Base-by-base conservation (phyloP, 2,797 vertebrate genomes). In the Lagorchestes hirsutus region DNA sequence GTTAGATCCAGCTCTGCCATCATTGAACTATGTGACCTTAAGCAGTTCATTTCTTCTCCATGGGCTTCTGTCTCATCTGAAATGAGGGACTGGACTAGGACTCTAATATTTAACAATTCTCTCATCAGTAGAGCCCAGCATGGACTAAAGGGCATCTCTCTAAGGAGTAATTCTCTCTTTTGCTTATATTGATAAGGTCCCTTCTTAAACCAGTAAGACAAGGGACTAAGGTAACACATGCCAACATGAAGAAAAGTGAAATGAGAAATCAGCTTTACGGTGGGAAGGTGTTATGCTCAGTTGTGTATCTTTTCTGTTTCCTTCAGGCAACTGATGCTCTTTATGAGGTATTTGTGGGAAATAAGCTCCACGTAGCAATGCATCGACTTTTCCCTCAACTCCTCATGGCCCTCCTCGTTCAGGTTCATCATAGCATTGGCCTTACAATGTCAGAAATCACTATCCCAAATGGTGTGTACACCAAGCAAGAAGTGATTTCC, bases 301-400 rank as follows among this genome's bases (percentile, higher is more conserved):
- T 62, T 92, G 27, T 93, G 50, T 97, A 92, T 56, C 91, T 96
- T 96, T 96, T 97, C 93, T 94, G 10, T 54, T 59, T 62, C 52
- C 94, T 67, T 52, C 93, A 98, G 97, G 97, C 92, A 5, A 98
- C 98, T 82, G 34, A 97, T 59, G 98, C 98, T 82, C 97, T 98
- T 67, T 98, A 97, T 52, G 98, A 98, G 29, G 93, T 98, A n/a
- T 96, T 98, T 82, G 54, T 98, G 16, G 98, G 97, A 56, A 97
- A 97, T 55, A 96, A 91, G 18, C 96, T 98, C 40, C 96, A 0
- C 67, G 97, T 96, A 24, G 95, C 96, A 82, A 94, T 82, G 0
- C 96, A 96, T 93, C 92, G 95, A 54, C 98, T 98, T 90, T 98
- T 98, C 27, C 98, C 98, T 62, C 98, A 98, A 91, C 98, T 98